These are phyloP conservation scores for Pseudopipra pipra DNA, from an alignment of 2,113 vertebrate species.

Conservation along the genomic window DNA sequence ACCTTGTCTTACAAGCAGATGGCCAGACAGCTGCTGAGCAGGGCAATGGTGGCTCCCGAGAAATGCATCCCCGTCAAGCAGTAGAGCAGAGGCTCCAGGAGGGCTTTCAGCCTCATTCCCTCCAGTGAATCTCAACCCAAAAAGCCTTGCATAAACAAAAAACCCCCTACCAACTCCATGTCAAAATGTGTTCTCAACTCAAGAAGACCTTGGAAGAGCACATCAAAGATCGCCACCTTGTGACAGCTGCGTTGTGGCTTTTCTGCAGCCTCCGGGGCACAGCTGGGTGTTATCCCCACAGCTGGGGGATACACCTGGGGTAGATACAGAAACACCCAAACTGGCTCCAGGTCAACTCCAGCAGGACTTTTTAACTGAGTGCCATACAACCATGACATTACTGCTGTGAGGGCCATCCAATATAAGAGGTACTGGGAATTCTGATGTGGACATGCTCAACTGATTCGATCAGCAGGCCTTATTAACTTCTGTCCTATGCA, in stretches of 20 bases:
- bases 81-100: background rate
- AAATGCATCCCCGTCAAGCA: background rate
- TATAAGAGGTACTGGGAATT: background rate
- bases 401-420: background rate
- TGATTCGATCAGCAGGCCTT: background rate
- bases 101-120: background rate
- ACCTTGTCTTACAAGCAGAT: background rate
- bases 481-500: background rate
- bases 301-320: accelerated
- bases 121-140: background rate
- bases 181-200: background rate
- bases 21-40: background rate
- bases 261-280: background rate
- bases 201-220: background rate
- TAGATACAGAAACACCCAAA: background rate
- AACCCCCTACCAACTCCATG: too few relatives aligned
- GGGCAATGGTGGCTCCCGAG: background rate
- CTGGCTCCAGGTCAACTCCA: background rate
- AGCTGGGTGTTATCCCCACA: accelerated
- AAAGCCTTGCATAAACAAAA: background rate
- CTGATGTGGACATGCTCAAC: background rate
- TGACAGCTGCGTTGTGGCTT: background rate
- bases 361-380: background rate
- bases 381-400: background rate
- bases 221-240: conserved; percentile 38